These are phyloP conservation scores for Romanogobio albipinnatus DNA, from an alignment of 2,113 vertebrate species.

Conservation along the genomic window DNA sequence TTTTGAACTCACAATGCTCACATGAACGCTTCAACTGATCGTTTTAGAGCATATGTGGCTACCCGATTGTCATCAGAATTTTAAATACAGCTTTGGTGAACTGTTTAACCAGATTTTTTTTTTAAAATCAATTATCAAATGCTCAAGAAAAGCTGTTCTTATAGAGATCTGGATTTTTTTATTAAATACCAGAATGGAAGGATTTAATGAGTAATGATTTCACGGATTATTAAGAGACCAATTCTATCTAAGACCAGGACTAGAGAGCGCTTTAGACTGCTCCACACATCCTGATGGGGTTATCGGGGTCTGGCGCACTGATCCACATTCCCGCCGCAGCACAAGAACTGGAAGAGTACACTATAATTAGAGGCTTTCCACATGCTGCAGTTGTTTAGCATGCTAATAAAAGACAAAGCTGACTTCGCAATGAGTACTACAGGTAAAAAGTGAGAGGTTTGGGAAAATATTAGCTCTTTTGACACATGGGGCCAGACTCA, in stretches of 20 bases:
- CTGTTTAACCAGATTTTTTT: not conserved
- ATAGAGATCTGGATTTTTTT: not conserved
- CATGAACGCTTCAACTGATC: too few relatives aligned
- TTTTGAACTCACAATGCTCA: not conserved
- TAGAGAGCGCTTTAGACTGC: conserved; percentile 60
- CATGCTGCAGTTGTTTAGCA: conserved; percentile 38
- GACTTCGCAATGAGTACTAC: conserved; percentile 3
- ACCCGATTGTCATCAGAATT: not conserved
- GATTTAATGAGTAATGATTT: not conserved
- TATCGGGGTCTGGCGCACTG: conserved; percentile 68
- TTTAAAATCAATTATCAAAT: not conserved
- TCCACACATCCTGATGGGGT: conserved; percentile 62
- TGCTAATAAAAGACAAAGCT: conserved; percentile 14
- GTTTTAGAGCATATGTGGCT: not conserved
- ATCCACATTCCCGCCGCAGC: conserved; percentile 69
- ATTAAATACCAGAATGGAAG: not conserved
- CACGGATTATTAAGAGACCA: not conserved
- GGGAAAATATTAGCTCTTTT: not conserved
- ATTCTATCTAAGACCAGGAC: not conserved
- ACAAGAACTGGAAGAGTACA: conserved; percentile 60
- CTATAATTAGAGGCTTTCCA: conserved; percentile 72
- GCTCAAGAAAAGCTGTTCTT: not conserved
- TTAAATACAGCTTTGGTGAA: not conserved
- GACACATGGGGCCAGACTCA: not conserved
- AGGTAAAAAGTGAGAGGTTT: not conserved